Evolutionary conservation across 2,113 vertebrate species (phyloP).

Genomic region (Aepyceros melampus): DNA sequence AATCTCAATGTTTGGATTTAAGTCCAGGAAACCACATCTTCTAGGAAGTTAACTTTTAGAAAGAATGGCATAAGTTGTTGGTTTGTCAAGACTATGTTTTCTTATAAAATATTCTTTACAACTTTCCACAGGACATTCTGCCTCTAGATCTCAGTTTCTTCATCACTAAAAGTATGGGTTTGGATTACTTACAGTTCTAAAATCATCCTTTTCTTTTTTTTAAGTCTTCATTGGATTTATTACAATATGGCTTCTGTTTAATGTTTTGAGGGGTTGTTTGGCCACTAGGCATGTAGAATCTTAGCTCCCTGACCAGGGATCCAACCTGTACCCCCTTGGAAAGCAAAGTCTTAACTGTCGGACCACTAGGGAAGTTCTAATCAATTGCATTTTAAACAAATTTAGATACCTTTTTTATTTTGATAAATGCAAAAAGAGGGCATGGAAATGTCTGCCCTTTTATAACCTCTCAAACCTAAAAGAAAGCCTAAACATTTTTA

Average conservation of each 20-base stretch:
- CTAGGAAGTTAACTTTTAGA: neutral
- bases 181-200: neutral
- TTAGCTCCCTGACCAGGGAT: neutral
- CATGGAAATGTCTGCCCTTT: neutral
- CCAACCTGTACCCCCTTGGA: neutral
- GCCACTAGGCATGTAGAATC: neutral
- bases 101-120: neutral
- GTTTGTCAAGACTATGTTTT: slow-evolving; percentile 2
- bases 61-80: neutral
- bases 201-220: neutral
- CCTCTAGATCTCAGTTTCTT: neutral
- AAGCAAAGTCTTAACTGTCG: neutral
- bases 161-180: neutral
- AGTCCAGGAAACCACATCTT: neutral
- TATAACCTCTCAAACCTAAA: neutral
- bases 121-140: neutral
- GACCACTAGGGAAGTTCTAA: neutral
- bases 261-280: neutral
- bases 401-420: neutral
- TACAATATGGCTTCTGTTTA: neutral
- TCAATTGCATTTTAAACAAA: neutral
- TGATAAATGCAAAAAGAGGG: neutral
- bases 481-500: neutral
- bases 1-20: neutral
- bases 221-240: neutral